Evolutionary conservation across 2,113 vertebrate genomes (phyloP), one percentile per base, ranked within the genome.

Genomic region (Mobula hypostoma): DNA sequence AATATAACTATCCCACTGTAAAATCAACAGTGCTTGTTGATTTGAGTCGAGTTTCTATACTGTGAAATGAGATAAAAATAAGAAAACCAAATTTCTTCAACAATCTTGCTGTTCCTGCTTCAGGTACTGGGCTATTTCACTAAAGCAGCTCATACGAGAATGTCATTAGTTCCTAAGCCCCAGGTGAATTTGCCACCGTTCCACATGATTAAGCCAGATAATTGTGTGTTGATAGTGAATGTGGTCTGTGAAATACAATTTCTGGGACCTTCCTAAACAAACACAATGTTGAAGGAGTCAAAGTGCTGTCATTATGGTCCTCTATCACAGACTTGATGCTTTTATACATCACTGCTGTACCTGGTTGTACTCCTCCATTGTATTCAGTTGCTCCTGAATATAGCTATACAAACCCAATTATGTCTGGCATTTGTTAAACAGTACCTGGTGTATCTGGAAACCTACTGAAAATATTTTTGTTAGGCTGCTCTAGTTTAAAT

Each of bases 121-220:
- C 98, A 99, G 99, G 98, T 99, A 98, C 98, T 97, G 97, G 98
- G 98, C 98, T 98, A 98, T 99, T 99, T 98, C 98, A 98, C 98
- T 98, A 98, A 99, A 98, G 98, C 98, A 97, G 98, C 98, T 98
- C 98, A 98, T 98, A 98, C 97, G 98, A 98, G 98, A 99, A 99
- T 99, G 98, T 99, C 98, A 99, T 99, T 99, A 99, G 98, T 99
- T 98, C 98, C 98, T 98, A 98, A 98, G 98, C 99, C 99, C 98
- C 99, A 98, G 99, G 98, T 99, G 99, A 99, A 98, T 99, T 99
- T 98, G 98, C 98, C 98, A 98, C 98, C 98, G 99, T 99, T 99
- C 99, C 99, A 99, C 98, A 99, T 99, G 99, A 99, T 99, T 99
- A 99, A 99, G 98, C 98, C 98, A 99, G 98, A 99, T 99, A 99